A percentile compares a stretch with the other conserved stretches of the same genome.
Conservation (phyloP, 2,888 invertebrate species). For the Eristalis tenax region DNA sequence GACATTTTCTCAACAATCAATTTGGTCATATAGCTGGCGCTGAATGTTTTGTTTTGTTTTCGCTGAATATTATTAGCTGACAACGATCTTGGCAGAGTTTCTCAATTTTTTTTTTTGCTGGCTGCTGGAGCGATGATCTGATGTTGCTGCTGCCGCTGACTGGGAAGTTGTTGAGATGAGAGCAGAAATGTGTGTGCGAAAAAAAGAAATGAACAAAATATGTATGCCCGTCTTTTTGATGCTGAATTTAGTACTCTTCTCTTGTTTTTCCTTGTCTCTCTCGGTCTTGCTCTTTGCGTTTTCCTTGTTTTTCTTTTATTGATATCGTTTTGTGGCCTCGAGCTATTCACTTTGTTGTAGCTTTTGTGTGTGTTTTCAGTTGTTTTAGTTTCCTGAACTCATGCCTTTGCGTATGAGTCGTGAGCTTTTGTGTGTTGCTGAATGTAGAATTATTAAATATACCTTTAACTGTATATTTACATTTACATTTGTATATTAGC, state of each 20-base stretch:
- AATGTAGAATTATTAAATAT: constrained; percentile 49
- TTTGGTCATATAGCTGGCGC: constrained; percentile 66
- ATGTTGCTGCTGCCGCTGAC: background rate
- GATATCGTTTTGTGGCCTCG: constrained; percentile 57
- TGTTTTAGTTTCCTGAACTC: constrained; percentile 44
- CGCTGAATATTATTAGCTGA: background rate
- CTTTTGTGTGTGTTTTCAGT: constrained; percentile 13
- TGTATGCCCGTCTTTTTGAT: background rate
- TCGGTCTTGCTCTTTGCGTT: background rate
- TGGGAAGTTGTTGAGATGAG: background rate
- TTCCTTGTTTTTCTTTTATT: constrained; percentile 33
- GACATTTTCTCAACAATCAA: constrained; percentile 67
- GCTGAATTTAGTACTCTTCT: constrained; percentile 2
- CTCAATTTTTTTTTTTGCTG: background rate
- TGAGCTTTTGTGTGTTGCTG: constrained; percentile 21
- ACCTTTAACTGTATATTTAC: constrained; percentile 41
- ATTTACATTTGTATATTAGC: constrained; percentile 21
- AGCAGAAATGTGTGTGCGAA: background rate
- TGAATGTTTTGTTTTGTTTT: constrained; percentile 31
- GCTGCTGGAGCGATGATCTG: background rate
- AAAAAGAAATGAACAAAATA: background rate
- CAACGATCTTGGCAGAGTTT: background rate
- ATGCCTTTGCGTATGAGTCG: constrained; percentile 39
- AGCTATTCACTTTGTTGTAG: constrained; percentile 52
- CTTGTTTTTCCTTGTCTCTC: constrained; percentile 1